Evolutionary conservation across 35 echinoderm and acorn worm species (phyloP), one percentile per base, ranked within the genome.

Genomic region (Lytechinus pictus): DNA sequence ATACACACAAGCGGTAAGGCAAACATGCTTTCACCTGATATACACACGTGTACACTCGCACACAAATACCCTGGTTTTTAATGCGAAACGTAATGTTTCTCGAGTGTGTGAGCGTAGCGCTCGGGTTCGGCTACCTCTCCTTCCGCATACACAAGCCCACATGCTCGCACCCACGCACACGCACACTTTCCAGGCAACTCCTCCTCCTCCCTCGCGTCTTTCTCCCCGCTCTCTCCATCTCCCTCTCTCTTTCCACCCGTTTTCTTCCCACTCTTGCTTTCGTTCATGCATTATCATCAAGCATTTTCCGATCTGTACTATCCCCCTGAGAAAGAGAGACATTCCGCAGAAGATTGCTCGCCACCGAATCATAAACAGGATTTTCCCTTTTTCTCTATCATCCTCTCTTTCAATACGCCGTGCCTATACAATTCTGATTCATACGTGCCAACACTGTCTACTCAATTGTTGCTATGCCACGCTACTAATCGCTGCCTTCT

Each of bases 381-480:
- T 79, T 79, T 24, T 79, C 66, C 66, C 6, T 24, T 79, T 24
- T 24, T 79, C 66, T 79, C 66, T 79, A 14, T 79, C 66, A 3
- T 19, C n/a, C 66, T 79, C 66, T 79, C 66, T 79, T 79, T 79
- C 66, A 79, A n/a, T 79, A 79, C 66, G n/a, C 66, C 8, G 66
- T 79, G 66, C 66, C 66, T 79, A 79, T 79, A 24, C 66, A 7
- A 16, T 24, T n/a, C 66, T 24, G 19, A 79, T 79, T 79, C 66
- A 79, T 24, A 79, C 66, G 66, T 79, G 66, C 66, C 66, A 79
- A 6, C n/a, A n/a, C 19, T 79, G 66, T 79, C 66, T 79, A 79
- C 66, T 79, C 66, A 79, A 79, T 79, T 79, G 66, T 79, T 79
- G 66, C 66, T 79, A 79, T 79, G 66, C n/a, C 66, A 79, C 19